Base-by-base conservation (phyloP, 2,888 invertebrate species). In the Dinocampus coccinellae region DNA sequence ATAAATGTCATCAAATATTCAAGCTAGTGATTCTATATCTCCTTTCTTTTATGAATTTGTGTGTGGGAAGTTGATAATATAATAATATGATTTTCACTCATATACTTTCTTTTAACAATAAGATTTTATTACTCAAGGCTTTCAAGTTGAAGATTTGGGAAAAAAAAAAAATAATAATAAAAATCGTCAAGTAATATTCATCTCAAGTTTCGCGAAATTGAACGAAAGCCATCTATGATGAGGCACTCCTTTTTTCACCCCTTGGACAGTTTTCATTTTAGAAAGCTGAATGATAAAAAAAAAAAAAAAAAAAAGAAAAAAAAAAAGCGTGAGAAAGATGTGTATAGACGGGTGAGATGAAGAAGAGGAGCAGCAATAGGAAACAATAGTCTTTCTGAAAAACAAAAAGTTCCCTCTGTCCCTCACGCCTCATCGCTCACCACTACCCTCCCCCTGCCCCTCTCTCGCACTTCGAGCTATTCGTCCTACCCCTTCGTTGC, bases 331-430 rank as follows among this genome's bases (percentile, higher is more conserved):
- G 20, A 16, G 20, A 47, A 47, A n/a, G 16, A 16, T 16, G 16
- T 47, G 16, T 20, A 16, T 47, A 47, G 16, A 16, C 11, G 61
- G 10, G 42, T 52, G 66, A 69, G 62, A 75, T 16, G 60, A 68
- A 57, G 20, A 57, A 73, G 73, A 71, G 74, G 74, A 75, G 16
- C 3, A 73, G 81, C 81, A 83, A 84, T 83, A 80, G 84, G 78
- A 83, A 83, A 86, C 85, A 85, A 86, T 85, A 81, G 85, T 78
- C 77, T 79, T 39, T 79, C 81, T 70, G 83, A 83, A 85, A 87
- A 87, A 85, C 84, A 86, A 86, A 86, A 86, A 86, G 83, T 83
- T 83, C 78, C 75, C 69, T 67, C 69, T 75, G 65, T 67, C 66
- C 67, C 66, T 70, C 52, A 69, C 73, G 57, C 72, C 69, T 72